Evolutionary conservation across 2,888 invertebrate genomes (phyloP).

Genomic region (Myathropa florea): DNA sequence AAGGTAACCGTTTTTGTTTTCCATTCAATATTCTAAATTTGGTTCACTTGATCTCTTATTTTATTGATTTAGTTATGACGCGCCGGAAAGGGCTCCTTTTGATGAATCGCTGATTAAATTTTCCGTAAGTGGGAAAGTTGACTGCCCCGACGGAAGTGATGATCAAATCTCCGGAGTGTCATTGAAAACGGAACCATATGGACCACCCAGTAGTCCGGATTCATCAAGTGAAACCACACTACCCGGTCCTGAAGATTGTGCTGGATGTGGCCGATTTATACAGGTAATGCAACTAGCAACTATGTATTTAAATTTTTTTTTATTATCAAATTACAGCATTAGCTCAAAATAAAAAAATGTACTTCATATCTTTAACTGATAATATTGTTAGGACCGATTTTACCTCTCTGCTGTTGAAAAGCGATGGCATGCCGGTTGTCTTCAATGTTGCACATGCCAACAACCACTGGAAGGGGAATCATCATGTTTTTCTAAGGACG

Average conservation of each 20-base stretch:
- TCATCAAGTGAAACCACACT: constrained; percentile 79
- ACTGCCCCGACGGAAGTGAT: constrained; percentile 78
- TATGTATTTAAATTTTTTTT: constrained; percentile 46
- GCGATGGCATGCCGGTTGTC: constrained; percentile 95
- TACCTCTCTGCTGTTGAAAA: constrained; percentile 95
- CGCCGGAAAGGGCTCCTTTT: constrained; percentile 79
- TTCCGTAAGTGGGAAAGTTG: constrained; percentile 78
- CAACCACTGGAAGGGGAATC: constrained; percentile 94
- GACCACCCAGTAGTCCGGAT: constrained; percentile 80
- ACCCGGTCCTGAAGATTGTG: constrained; percentile 83
- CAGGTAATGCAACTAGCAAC: constrained; percentile 78
- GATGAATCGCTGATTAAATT: constrained; percentile 79
- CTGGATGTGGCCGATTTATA: constrained; percentile 93
- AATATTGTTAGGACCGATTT: constrained; percentile 86
- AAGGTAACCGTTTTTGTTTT: constrained; percentile 75
- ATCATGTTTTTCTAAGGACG: constrained; percentile 95
- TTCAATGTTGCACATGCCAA: constrained; percentile 95
- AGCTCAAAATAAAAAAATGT: constrained; percentile 54
- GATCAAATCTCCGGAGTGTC: constrained; percentile 79
- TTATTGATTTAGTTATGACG: constrained; percentile 76
- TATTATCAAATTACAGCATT: constrained; percentile 54
- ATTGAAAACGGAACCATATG: constrained; percentile 80
- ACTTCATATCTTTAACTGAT: constrained; percentile 58
- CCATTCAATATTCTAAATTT: neutral
- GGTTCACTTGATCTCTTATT: neutral